These are phyloP conservation scores for Pristionchus exspectatus DNA, from an alignment of 2,888 invertebrate species.

Conservation along the genomic window DNA sequence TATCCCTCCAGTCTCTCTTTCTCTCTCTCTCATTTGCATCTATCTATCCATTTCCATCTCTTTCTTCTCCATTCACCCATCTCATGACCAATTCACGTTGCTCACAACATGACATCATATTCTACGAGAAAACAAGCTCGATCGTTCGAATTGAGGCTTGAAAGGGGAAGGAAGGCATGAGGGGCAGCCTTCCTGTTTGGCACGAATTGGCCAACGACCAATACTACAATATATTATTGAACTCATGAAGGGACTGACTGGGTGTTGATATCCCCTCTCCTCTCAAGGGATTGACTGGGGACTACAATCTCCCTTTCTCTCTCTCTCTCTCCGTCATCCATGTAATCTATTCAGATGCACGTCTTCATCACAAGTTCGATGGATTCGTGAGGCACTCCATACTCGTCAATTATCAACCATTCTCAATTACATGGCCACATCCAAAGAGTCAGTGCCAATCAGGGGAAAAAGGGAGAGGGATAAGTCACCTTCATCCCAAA, in stretches of 20 bases:
- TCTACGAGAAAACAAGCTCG: slow-evolving; percentile 31
- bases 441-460: slow-evolving; percentile 60
- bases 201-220: neutral
- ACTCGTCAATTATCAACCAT: slow-evolving; percentile 64
- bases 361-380: slow-evolving; percentile 59
- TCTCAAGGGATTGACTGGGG: neutral
- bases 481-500: neutral
- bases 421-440: slow-evolving; percentile 63
- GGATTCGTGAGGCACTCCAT: slow-evolving; percentile 70
- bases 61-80: slow-evolving; percentile 22
- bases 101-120: slow-evolving; percentile 31
- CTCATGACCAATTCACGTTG: slow-evolving; percentile 25
- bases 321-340: neutral
- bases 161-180: neutral
- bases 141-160: slow-evolving; percentile 10
- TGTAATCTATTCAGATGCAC: slow-evolving; percentile 37
- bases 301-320: neutral
- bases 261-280: neutral
- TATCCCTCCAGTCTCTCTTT: neutral
- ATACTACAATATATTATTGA: neutral
- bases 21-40: slow-evolving; percentile 53
- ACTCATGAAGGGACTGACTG: neutral
- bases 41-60: slow-evolving; percentile 49
- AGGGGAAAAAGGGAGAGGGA: neutral
- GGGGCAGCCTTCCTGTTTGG: slow-evolving; percentile 16